Evolutionary conservation across 1,140 invertebrate genomes (phyloP).

Genomic region (Orius laevigatus): DNA sequence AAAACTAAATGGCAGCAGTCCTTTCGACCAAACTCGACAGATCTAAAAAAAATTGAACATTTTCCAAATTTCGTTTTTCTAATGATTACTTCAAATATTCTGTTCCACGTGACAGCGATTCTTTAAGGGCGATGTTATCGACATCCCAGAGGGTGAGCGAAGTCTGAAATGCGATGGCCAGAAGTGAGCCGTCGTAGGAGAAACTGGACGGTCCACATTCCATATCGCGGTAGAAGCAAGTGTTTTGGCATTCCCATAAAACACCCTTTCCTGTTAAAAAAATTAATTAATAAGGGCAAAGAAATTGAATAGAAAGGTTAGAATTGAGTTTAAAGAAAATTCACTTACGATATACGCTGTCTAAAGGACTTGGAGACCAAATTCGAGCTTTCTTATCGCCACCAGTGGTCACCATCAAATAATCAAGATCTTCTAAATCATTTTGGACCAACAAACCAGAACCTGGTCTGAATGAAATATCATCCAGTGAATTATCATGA

Average conservation of each 20-base stretch:
- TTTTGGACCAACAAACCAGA: slow-evolving; percentile 17
- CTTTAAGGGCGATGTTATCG: slow-evolving; percentile 16
- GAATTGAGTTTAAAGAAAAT: slow-evolving; percentile 6
- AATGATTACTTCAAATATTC: slow-evolving; percentile 11
- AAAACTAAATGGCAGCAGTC: slow-evolving; percentile 46
- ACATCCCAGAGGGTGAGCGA: slow-evolving; percentile 50
- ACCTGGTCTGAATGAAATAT: slow-evolving; percentile 42
- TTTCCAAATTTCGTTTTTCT: not conserved
- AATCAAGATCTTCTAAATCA: slow-evolving; percentile 25
- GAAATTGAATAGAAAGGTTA: slow-evolving; percentile 14
- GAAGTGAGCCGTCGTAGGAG: slow-evolving; percentile 56
- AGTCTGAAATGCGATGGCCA: slow-evolving; percentile 52
- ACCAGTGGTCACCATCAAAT: slow-evolving; percentile 44
- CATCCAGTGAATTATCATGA: slow-evolving; percentile 43
- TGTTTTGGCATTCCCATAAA: slow-evolving; percentile 47
- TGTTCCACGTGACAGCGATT: slow-evolving; percentile 16
- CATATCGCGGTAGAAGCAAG: slow-evolving; percentile 44
- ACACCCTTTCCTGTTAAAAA: slow-evolving; percentile 28
- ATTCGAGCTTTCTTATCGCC: slow-evolving; percentile 55
- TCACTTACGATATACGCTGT: slow-evolving; percentile 33
- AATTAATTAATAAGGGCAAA: no score
- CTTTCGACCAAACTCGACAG: slow-evolving; percentile 44
- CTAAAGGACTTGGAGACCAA: slow-evolving; percentile 42
- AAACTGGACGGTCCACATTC: slow-evolving; percentile 40
- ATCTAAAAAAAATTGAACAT: slow-evolving; percentile 24